Evolutionary conservation across 2,113 vertebrate genomes (phyloP).

Genomic region (Tychaedon coryphoeus): DNA sequence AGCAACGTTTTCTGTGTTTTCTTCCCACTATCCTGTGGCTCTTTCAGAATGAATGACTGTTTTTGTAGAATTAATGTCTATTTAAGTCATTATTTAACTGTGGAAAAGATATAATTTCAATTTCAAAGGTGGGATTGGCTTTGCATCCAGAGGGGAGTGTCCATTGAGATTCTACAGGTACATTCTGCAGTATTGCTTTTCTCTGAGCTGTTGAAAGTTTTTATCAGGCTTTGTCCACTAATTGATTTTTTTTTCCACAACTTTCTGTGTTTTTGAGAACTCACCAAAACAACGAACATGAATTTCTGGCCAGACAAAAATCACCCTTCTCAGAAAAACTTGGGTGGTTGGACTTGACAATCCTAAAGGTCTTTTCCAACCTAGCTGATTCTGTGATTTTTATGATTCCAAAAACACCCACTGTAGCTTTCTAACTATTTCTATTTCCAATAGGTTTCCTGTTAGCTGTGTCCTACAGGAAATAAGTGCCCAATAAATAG

Average conservation of each 20-base stretch:
- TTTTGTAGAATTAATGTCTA: neutral
- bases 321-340: neutral
- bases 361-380: neutral
- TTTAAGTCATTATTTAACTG: neutral
- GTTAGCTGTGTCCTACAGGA: constrained; percentile 4
- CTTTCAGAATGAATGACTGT: neutral
- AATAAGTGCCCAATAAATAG: neutral
- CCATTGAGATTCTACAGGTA: neutral
- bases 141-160: neutral
- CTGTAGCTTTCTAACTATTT: neutral
- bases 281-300: neutral
- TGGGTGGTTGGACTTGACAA: rapidly evolving
- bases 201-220: neutral
- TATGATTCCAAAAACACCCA: neutral
- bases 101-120: neutral
- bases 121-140: neutral
- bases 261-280: neutral
- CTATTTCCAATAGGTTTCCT: neutral
- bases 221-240: neutral
- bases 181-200: neutral
- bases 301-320: neutral
- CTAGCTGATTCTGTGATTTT: neutral
- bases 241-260: neutral
- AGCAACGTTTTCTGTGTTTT: neutral
- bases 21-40: neutral